Conservation (phyloP, 1,140 invertebrate genomes). For the Chionoecetes opilio region DNA sequence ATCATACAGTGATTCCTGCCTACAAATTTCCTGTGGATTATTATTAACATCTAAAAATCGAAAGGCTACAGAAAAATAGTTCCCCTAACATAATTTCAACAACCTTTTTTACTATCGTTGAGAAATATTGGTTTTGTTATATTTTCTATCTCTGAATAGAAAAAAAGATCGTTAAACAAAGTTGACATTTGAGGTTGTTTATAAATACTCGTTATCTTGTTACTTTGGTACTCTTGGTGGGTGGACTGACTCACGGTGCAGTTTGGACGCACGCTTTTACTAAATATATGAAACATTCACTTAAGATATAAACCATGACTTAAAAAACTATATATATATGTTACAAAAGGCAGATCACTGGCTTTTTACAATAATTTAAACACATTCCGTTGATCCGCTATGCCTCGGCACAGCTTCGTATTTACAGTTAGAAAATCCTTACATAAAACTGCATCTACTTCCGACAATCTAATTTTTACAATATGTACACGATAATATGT, state of each 20-base stretch:
- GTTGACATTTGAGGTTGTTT: background rate
- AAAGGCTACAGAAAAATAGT: background rate
- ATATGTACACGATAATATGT: background rate
- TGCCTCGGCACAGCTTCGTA: constrained; percentile 14
- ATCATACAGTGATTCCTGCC: background rate
- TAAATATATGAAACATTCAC: constrained; percentile 16
- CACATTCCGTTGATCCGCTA: background rate
- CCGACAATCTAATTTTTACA: constrained; percentile 10
- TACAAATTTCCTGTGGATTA: background rate
- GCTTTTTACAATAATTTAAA: constrained; percentile 31
- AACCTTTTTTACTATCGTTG: background rate
- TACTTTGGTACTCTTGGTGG: background rate
- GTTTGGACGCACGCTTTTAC: background rate
- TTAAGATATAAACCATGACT: constrained; percentile 28
- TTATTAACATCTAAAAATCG: background rate
- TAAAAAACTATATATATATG: constrained; percentile 32
- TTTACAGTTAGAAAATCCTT: constrained; percentile 22
- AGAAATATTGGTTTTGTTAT: background rate
- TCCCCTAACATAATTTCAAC: background rate
- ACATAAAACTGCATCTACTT: constrained; percentile 6
- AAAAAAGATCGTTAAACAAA: background rate
- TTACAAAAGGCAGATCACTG: constrained; percentile 28
- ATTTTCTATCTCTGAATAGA: background rate
- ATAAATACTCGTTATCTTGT: background rate
- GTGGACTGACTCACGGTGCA: background rate